Percentiles rank a stretch among this genome's conserved stretches.
phyloP scores from a whole-genome alignment of 35 echinoderm and acorn worm species.

The Strongylocentrotus purpuratus region DNA sequence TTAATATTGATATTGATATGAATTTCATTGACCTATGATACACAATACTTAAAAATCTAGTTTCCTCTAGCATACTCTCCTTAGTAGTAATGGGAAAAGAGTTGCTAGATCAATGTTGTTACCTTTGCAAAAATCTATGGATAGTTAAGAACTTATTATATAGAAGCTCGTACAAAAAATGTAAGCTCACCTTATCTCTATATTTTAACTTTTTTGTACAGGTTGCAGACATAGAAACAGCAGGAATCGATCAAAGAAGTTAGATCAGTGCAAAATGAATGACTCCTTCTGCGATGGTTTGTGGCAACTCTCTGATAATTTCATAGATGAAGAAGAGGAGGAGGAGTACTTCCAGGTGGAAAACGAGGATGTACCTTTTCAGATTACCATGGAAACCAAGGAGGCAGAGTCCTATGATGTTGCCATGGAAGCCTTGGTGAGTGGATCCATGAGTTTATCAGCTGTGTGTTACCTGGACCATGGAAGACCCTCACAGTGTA shows the following conservation, averaged over 20 bases:
- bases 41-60: background rate
- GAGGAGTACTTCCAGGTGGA: slow-evolving; percentile 16
- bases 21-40: background rate
- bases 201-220: background rate
- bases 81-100: background rate
- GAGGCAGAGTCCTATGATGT: background rate
- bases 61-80: background rate
- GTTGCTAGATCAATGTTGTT: background rate
- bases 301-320: background rate
- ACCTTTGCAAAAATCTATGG: background rate
- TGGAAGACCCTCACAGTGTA: background rate
- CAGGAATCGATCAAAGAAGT: slow-evolving; percentile 39
- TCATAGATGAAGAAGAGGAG: slow-evolving; percentile 10
- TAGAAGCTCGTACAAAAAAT: background rate
- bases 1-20: too few species aligned
- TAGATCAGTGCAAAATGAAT: background rate
- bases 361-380: background rate
- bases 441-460: background rate
- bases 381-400: background rate
- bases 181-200: background rate
- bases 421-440: background rate
- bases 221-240: background rate
- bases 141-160: background rate
- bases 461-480: background rate
- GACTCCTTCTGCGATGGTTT: background rate